These are phyloP conservation scores for Caenorhabditis latens DNA, from an alignment of 1,140 invertebrate genomes.

Conservation along the genomic window DNA sequence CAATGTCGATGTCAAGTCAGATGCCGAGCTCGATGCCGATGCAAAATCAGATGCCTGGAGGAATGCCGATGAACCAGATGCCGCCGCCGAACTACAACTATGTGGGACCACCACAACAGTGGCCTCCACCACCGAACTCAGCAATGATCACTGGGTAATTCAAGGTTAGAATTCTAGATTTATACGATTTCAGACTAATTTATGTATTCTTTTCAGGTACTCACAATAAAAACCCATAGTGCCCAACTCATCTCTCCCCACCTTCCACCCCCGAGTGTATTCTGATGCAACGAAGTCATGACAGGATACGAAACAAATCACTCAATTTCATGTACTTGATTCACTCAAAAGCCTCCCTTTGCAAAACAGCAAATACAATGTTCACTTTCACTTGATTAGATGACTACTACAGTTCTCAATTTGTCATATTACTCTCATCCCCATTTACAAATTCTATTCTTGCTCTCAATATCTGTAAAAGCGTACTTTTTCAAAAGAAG, in stretches of 20 bases:
- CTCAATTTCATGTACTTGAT: constrained; percentile 22
- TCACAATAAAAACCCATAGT: no score
- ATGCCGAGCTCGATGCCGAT: constrained; percentile 34
- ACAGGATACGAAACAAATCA: constrained; percentile 34
- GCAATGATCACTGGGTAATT: constrained; percentile 61
- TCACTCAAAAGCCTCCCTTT: not conserved
- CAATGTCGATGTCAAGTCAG: constrained; percentile 38
- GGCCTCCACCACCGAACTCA: constrained; percentile 57
- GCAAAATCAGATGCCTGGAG: constrained; percentile 17
- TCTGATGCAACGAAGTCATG: constrained; percentile 48
- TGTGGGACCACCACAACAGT: constrained; percentile 40
- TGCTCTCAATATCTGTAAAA: not conserved
- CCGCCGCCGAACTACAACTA: constrained; percentile 51
- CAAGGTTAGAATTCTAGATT: not conserved
- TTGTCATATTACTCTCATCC: constrained; percentile 1
- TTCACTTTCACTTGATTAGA: constrained; percentile 46
- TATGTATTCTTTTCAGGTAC: not conserved
- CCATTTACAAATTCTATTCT: not conserved
- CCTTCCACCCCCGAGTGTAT: constrained; percentile 13
- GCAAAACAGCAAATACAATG: constrained; percentile 38
- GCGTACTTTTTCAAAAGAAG: not conserved
- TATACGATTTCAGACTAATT: not conserved
- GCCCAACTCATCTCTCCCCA: not conserved
- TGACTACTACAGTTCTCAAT: constrained; percentile 27
- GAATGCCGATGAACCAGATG: constrained; percentile 50